Evolutionary conservation across 1,140 invertebrate species (phyloP), one percentile per base, ranked within the genome.

Genomic region (Harpegnathos saltator): DNA sequence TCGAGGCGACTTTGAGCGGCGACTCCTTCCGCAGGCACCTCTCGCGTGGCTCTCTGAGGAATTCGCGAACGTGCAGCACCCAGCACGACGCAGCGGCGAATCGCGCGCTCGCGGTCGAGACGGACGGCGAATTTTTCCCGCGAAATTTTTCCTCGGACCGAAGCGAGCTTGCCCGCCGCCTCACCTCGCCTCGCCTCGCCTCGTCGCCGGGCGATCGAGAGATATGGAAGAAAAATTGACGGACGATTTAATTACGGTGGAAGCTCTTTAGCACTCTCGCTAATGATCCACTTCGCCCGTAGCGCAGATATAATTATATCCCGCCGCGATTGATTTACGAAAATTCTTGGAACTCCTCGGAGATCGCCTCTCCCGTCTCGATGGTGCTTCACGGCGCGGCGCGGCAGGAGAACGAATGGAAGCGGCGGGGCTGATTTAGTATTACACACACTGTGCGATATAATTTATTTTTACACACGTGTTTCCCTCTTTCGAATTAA

Each of bases 161-260:
- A 52, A 54, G 0, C 9, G 29, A 65, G 52, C 29, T 54, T 65
- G n/a, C n/a, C n/a, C n/a, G n/a, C n/a, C n/a, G n/a, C n/a, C n/a
- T n/a, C n/a, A n/a, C n/a, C n/a, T n/a, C n/a, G n/a, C n/a, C n/a
- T n/a, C n/a, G n/a, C n/a, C n/a, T n/a, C n/a, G n/a, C n/a, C n/a
- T n/a, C n/a, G n/a, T n/a, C n/a, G 11, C 38, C 9, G 12, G 29
- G 1, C n/a, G 48, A 38, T 65, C 22, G 33, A 22, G 33, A 22
- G 4, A 14, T 24, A 44, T 19, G 24, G 19, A 3, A 54, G 24
- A 66, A 24, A 77, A 62, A 75, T 44, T 17, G n/a, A 38, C n/a
- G n/a, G 44, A 74, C 5, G 33, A 74, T 22, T 77, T 65, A 65
- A 77, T 77, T 77, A 56, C 48, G 15, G 19, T 29, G 15, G n/a